Percentiles rank a stretch among this genome's conserved stretches.
phyloP scores from a whole-genome alignment of 2,113 vertebrate species.

The Notothenia rossii region DNA sequence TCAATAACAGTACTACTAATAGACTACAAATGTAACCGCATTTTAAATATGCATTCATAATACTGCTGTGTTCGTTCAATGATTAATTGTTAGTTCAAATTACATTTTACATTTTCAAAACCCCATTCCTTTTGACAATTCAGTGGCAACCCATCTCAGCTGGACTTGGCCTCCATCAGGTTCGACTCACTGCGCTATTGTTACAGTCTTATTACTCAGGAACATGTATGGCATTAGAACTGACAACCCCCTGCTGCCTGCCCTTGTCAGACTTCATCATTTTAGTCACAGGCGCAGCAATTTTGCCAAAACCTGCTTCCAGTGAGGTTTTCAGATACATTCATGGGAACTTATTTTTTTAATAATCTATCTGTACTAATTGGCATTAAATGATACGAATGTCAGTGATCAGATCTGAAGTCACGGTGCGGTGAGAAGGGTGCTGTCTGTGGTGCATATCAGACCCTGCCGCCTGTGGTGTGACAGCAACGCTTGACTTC shows the following conservation, averaged over 20 bases:
- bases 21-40: background rate
- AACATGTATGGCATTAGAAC: background rate
- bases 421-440: constrained; percentile 1
- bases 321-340: background rate
- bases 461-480: constrained; percentile 14
- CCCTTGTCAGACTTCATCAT: constrained; percentile 3
- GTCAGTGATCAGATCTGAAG: background rate
- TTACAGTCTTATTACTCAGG: background rate
- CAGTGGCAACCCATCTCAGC: background rate
- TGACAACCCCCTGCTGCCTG: constrained; percentile 4
- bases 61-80: background rate
- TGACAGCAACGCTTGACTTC: constrained; percentile 31
- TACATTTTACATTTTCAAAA: background rate
- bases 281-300: background rate
- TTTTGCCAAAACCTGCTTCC: background rate
- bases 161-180: background rate
- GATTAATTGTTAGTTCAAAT: background rate
- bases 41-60: background rate
- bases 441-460: constrained; percentile 48
- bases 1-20: background rate
- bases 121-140: background rate
- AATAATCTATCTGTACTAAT: background rate
- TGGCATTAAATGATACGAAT: background rate
- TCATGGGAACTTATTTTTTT: background rate
- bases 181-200: background rate